Evolutionary conservation across 2,888 invertebrate genomes (phyloP).

Genomic region (Nephrotoma flavescens): DNA sequence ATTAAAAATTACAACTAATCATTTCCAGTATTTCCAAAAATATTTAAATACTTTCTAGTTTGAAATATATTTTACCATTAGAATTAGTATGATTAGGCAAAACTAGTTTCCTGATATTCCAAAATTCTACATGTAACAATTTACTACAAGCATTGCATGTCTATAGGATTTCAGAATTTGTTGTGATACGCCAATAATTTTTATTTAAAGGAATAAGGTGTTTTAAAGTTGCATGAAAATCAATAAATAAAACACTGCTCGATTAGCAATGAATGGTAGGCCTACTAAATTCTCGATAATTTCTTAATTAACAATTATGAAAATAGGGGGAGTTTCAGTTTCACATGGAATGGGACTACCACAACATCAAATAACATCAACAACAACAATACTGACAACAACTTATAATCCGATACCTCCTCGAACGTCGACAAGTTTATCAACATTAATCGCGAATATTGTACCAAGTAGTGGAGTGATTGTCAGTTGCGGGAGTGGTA

Average conservation of each 20-base stretch:
- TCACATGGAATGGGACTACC: not conserved
- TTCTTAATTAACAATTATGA: not conserved
- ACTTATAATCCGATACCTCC: not conserved
- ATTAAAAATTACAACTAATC: no score
- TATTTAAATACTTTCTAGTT: no score
- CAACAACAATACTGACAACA: conserved; percentile 6
- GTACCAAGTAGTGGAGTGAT: not conserved
- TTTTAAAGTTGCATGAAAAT: not conserved
- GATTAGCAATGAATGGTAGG: not conserved
- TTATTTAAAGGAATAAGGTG: not conserved
- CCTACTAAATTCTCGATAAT: not conserved
- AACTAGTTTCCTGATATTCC: no score
- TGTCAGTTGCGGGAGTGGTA: not conserved
- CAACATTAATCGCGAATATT: not conserved
- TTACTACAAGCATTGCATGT: not conserved
- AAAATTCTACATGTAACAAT: no score
- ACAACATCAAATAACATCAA: not conserved
- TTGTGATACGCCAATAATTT: not conserved
- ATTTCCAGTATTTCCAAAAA: no score
- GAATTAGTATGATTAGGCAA: no score
- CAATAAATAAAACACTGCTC: not conserved
- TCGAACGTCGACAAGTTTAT: not conserved
- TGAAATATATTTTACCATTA: no score
- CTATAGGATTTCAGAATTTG: not conserved
- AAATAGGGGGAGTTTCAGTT: not conserved